phyloP scores from a whole-genome alignment of 2,888 invertebrate species.

The Pomacea canaliculata region DNA sequence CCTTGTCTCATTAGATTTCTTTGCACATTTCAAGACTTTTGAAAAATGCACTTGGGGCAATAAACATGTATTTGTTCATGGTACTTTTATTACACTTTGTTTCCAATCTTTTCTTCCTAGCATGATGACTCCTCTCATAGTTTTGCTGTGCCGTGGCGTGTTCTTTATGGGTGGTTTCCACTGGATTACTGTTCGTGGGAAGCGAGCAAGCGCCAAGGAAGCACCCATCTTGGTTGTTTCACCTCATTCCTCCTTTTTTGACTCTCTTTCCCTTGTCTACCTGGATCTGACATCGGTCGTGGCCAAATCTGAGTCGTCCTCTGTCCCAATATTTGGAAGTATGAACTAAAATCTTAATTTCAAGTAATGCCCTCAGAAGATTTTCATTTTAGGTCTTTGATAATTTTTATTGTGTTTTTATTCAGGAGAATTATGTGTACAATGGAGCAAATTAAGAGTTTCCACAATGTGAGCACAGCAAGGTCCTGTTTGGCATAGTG shows the following conservation, averaged over 20 bases:
- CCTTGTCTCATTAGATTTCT: too few relatives aligned
- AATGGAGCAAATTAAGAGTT: too few relatives aligned
- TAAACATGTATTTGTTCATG: too few relatives aligned
- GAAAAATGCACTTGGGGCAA: too few relatives aligned
- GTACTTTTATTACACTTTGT: too few relatives aligned
- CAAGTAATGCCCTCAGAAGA: too few relatives aligned
- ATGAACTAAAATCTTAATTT: constrained; percentile 69
- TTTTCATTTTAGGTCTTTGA: too few relatives aligned
- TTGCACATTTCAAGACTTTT: too few relatives aligned
- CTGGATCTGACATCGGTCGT: constrained; percentile 91
- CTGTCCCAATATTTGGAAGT: constrained; percentile 92
- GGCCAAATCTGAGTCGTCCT: constrained; percentile 87
- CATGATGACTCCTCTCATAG: constrained; percentile 19
- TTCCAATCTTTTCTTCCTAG: constrained; percentile 4
- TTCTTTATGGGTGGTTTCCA: constrained; percentile 88
- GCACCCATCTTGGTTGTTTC: constrained; percentile 90
- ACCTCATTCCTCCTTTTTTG: constrained; percentile 93
- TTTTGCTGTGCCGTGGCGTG: constrained; percentile 69
- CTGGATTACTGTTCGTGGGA: constrained; percentile 82
- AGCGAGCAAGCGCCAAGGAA: constrained; percentile 79
- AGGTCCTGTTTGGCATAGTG: too few relatives aligned
- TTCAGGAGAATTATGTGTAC: too few relatives aligned
- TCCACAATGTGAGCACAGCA: too few relatives aligned
- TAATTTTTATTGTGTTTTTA: too few relatives aligned
- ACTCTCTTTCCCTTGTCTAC: constrained; percentile 79